Conservation (phyloP, 35 echinoderm and acorn worm species). For the Stichopus chloronotus region DNA sequence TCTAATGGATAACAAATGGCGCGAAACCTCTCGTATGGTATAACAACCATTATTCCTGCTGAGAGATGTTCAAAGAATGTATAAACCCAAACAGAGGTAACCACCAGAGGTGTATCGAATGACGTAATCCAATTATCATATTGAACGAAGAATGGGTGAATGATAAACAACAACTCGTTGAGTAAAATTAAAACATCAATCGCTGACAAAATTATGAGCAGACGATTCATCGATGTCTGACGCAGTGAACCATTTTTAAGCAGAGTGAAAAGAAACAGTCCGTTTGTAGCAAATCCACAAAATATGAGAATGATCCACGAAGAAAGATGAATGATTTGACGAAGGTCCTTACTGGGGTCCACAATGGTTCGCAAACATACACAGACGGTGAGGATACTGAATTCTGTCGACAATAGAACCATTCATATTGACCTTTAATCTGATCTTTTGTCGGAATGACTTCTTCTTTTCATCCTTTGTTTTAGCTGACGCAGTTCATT, state of each 20-base stretch:
- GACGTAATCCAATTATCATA: not conserved
- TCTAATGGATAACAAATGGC: slow-evolving; percentile 24
- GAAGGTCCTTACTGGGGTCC: not conserved
- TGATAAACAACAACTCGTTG: slow-evolving; percentile 7
- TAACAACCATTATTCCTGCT: not conserved
- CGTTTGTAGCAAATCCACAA: slow-evolving; percentile 32
- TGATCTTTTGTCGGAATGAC: too few relatives aligned
- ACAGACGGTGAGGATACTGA: slow-evolving; percentile 28
- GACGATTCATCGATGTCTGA: slow-evolving; percentile 15
- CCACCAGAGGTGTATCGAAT: slow-evolving; percentile 28
- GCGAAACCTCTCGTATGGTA: slow-evolving; percentile 15
- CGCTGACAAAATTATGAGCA: slow-evolving; percentile 2
- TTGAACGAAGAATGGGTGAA: slow-evolving; percentile 24
- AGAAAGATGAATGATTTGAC: not conserved
- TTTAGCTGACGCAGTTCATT: too few relatives aligned
- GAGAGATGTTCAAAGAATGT: slow-evolving; percentile 11
- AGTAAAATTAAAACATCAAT: slow-evolving; percentile 6
- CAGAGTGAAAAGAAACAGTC: slow-evolving; percentile 18
- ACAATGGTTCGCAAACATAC: slow-evolving; percentile 25
- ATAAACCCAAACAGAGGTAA: slow-evolving; percentile 22
- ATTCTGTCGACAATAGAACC: not conserved
- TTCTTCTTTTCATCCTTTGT: too few relatives aligned
- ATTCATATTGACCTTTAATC: not conserved
- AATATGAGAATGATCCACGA: slow-evolving; percentile 25
- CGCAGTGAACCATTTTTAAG: not conserved